Evolutionary conservation across 2,113 vertebrate species (phyloP).

Genomic region (Rhinoderma darwinii): DNA sequence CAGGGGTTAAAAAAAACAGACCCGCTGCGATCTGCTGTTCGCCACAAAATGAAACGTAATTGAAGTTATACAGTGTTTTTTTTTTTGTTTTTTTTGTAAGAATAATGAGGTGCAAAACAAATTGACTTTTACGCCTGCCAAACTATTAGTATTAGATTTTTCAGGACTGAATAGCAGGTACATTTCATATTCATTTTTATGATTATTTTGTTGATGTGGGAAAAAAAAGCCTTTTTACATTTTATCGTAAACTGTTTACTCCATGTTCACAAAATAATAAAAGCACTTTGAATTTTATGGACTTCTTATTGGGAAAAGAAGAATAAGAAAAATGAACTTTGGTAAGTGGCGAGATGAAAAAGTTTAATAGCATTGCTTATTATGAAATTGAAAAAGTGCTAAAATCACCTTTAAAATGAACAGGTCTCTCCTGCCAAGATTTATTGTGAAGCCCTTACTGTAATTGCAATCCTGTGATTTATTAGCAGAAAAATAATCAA

Average conservation of each 20-base stretch:
- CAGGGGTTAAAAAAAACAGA: too few species aligned
- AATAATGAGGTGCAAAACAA: not conserved
- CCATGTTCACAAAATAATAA: not conserved
- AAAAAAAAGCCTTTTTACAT: slow-evolving; percentile 3
- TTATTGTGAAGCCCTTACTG: slow-evolving; percentile 37
- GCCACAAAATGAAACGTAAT: not conserved
- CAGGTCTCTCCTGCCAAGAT: slow-evolving; percentile 23
- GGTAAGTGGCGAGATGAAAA: not conserved
- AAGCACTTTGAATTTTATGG: slow-evolving; percentile 6
- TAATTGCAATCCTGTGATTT: slow-evolving; percentile 41
- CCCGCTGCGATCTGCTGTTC: too few species aligned
- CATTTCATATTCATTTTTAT: not conserved
- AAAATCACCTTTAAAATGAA: slow-evolving; percentile 34
- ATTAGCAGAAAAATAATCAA: slow-evolving; percentile 42
- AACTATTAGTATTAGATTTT: not conserved
- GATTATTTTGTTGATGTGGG: not conserved
- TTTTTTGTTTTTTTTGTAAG: not conserved
- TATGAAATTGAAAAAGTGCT: slow-evolving; percentile 36
- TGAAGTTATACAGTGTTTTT: not conserved
- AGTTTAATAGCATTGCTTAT: slow-evolving; percentile 21
- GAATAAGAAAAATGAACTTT: not conserved
- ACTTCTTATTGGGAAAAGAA: not conserved
- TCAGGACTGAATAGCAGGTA: not conserved
- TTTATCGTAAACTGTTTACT: not conserved
- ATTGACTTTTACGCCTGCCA: not conserved